Evolutionary conservation across 2,797 vertebrate genomes (phyloP).

Genomic region (Austrolebias charrua): DNA sequence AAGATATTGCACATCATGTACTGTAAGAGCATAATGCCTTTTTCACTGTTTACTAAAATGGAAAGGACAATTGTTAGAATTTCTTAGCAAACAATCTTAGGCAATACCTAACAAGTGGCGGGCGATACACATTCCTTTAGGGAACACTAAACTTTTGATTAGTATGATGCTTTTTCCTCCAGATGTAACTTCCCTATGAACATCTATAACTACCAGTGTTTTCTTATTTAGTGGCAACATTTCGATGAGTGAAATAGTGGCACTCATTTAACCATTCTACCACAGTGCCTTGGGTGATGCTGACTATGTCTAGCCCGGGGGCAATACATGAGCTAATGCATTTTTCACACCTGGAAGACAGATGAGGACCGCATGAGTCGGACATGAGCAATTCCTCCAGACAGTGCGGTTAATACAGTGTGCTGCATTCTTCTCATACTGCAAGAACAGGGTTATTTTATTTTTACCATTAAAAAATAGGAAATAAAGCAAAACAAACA

Average conservation of each 20-base stretch:
- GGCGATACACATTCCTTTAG: too few species aligned
- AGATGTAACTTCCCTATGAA: neutral
- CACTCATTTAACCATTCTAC: slow-evolving; percentile 58
- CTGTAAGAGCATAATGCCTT: too few species aligned
- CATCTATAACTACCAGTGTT: neutral
- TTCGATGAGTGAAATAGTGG: slow-evolving; percentile 27
- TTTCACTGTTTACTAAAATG: too few species aligned
- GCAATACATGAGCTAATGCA: slow-evolving; percentile 61
- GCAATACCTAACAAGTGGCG: too few species aligned
- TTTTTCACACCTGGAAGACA: slow-evolving; percentile 69
- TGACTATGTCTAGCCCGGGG: slow-evolving; percentile 65
- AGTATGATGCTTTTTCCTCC: neutral
- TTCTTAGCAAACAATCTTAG: too few species aligned
- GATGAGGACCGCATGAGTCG: slow-evolving; percentile 59
- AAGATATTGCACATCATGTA: too few species aligned
- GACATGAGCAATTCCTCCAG: slow-evolving; percentile 30
- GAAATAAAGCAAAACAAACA: neutral
- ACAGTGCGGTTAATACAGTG: slow-evolving; percentile 1
- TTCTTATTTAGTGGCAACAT: slow-evolving; percentile 18
- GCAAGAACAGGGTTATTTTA: slow-evolving; percentile 11
- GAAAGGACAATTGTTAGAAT: too few species aligned
- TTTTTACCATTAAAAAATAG: neutral
- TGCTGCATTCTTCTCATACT: slow-evolving; percentile 11
- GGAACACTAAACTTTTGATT: neutral
- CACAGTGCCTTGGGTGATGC: slow-evolving; percentile 54